Evolutionary conservation across 2,113 vertebrate species (phyloP).

Genomic region (Megaptera novaeangliae): DNA sequence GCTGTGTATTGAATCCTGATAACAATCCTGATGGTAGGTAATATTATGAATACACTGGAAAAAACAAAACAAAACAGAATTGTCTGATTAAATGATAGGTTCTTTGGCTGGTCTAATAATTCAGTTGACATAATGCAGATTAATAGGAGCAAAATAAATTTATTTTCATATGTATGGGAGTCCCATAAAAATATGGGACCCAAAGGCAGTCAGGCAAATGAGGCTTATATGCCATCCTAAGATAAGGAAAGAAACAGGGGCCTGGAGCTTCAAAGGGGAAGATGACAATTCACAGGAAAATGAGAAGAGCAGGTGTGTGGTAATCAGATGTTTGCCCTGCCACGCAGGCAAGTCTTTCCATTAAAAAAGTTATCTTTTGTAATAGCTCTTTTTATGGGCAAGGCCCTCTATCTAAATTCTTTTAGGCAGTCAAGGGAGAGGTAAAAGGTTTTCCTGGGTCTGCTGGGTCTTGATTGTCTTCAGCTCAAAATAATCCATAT

Average conservation of each 20-base stretch:
- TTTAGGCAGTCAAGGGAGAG: not conserved
- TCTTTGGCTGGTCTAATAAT: not conserved
- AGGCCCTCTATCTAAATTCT: not conserved
- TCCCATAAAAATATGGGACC: not conserved
- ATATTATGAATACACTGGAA: not conserved
- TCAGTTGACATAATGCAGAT: not conserved
- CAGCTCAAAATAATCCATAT: not conserved
- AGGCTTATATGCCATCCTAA: not conserved
- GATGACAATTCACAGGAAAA: not conserved
- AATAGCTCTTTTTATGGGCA: not conserved
- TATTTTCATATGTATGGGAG: not conserved
- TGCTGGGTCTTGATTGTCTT: not conserved
- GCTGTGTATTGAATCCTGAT: not conserved
- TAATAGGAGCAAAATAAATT: not conserved
- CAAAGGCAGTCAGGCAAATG: not conserved
- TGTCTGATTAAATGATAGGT: not conserved
- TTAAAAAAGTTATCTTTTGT: not conserved
- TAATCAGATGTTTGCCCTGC: not conserved
- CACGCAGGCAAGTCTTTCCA: too few species aligned
- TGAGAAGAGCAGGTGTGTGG: not conserved
- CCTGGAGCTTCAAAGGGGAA: not conserved
- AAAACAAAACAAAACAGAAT: not conserved
- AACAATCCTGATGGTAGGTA: not conserved
- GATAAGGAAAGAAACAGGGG: not conserved
- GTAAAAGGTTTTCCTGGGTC: not conserved